These are phyloP conservation scores for Meandrina meandrites DNA, from an alignment of 92 coral and sea anemone genomes.

Conservation along the genomic window DNA sequence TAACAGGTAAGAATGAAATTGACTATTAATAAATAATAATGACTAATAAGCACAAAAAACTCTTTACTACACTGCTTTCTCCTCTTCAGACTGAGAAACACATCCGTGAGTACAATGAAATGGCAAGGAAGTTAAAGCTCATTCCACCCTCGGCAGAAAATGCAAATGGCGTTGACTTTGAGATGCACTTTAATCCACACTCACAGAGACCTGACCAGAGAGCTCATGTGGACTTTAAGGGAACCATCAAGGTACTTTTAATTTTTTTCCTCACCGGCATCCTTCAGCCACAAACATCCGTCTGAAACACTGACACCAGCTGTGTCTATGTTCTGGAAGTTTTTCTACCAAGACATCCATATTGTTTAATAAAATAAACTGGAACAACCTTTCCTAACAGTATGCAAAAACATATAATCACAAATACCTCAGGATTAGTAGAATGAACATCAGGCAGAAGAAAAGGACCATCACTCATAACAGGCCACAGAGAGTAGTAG, in stretches of 20 bases:
- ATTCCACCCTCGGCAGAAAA: conserved; percentile 87
- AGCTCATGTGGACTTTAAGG: conserved; percentile 63
- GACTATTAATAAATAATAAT: no score
- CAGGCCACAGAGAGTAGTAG: no score
- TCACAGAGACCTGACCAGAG: conserved; percentile 65
- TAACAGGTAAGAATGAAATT: no score
- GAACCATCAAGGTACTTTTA: conserved; percentile 70
- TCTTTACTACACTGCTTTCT: background rate
- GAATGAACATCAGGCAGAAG: no score
- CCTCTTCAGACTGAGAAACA: conserved; percentile 72
- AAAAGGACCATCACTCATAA: no score
- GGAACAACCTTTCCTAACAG: no score
- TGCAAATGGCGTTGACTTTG: conserved; percentile 93
- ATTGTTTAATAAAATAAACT: no score
- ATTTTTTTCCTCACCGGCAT: background rate
- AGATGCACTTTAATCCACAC: conserved; percentile 86
- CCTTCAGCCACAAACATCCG: background rate
- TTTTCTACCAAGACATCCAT: no score
- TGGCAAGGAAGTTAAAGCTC: conserved; percentile 85
- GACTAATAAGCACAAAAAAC: background rate
- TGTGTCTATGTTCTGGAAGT: no score
- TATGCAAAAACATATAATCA: no score
- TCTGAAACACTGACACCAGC: no score
- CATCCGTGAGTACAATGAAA: conserved; percentile 82
- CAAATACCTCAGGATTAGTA: no score